A percentile compares a stretch with the other conserved stretches of the same genome.
Conservation (phyloP, 1,140 invertebrate species). For the Tetramorium simillimum region DNA sequence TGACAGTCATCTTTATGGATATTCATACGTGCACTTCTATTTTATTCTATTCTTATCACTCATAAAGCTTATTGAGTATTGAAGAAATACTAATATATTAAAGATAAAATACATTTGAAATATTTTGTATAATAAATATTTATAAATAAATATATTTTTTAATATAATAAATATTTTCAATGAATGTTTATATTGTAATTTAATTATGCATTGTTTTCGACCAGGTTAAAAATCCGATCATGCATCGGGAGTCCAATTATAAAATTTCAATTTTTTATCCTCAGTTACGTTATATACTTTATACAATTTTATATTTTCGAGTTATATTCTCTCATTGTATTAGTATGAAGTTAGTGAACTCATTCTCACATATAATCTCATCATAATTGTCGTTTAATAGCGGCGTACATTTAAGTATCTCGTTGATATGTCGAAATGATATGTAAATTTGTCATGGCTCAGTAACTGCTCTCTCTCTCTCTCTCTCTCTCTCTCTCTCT, state of each 20-base stretch:
- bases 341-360: conserved; percentile 14
- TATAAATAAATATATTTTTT: background rate
- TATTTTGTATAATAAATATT: background rate
- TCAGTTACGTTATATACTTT: background rate
- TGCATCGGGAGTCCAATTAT: background rate
- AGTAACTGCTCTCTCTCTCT: background rate
- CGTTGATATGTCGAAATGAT: conserved; percentile 32
- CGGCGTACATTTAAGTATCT: conserved; percentile 25
- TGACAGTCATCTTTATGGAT: background rate
- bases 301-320: background rate
- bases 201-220: background rate
- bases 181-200: background rate
- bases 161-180: background rate
- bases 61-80: background rate
- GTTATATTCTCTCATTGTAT: background rate
- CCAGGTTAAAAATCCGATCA: background rate
- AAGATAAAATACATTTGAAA: background rate
- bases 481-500: background rate
- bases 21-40: background rate
- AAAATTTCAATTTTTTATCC: background rate
- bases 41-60: background rate
- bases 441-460: conserved; percentile 25
- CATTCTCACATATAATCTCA: conserved; percentile 10
- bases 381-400: background rate
- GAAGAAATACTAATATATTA: background rate